A percentile compares a stretch with the other conserved stretches of the same genome.
These are phyloP conservation scores for Anarhynchus alexandrinus DNA, from an alignment of 2,113 vertebrate species.

Conservation along the genomic window DNA sequence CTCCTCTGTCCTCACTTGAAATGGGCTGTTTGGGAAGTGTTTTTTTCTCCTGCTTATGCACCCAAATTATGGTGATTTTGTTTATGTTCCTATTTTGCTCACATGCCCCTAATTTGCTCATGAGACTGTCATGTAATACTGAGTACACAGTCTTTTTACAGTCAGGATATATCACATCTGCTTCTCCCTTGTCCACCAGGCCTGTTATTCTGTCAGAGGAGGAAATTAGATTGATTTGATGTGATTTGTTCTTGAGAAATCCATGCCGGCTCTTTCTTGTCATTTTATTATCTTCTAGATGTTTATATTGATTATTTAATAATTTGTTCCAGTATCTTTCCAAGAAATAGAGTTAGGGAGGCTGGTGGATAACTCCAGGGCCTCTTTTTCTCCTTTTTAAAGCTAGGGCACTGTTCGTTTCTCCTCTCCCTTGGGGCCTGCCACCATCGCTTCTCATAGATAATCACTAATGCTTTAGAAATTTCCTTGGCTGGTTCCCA, in stretches of 20 bases:
- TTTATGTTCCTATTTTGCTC: neutral
- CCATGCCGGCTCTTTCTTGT: neutral
- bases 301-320: slow-evolving; percentile 32
- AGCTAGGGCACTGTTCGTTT: neutral
- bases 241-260: slow-evolving; percentile 29
- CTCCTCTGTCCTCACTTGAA: neutral
- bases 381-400: neutral
- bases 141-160: neutral
- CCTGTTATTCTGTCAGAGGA: neutral
- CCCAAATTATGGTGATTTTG: neutral
- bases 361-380: neutral
- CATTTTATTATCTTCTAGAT: slow-evolving; percentile 27
- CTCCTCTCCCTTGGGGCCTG: neutral
- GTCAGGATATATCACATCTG: neutral
- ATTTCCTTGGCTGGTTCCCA: neutral
- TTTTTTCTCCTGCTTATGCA: neutral
- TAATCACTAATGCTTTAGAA: neutral
- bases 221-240: slow-evolving; percentile 23
- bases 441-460: neutral
- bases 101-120: neutral
- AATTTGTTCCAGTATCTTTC: slow-evolving; percentile 3
- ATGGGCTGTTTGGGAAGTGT: neutral
- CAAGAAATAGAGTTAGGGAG: neutral
- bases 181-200: neutral
- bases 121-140: neutral